Conservation (phyloP, 2,113 vertebrate genomes). For the Sinocyclocheilus rhinocerous region DNA sequence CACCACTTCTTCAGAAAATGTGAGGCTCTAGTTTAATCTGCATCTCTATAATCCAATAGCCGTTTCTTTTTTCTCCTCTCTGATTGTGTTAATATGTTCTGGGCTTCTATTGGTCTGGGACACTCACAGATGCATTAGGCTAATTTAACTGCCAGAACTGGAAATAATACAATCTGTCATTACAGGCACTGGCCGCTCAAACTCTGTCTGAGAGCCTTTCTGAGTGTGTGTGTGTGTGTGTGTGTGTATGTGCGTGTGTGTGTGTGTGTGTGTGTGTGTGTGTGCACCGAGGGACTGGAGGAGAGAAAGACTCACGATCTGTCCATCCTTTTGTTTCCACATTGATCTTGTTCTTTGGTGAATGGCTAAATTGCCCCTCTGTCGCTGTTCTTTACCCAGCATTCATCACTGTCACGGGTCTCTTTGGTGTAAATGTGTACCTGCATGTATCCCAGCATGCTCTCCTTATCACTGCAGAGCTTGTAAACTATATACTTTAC, state of each 20-base stretch:
- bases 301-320: conserved; percentile 11
- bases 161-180: conserved; percentile 55
- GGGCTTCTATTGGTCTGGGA: conserved; percentile 31
- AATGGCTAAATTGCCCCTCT: conserved; percentile 42
- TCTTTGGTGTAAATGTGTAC: conserved; percentile 4
- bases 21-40: conserved; percentile 30
- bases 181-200: conserved; percentile 18
- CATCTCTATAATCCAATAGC: conserved; percentile 15
- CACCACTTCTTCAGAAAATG: neutral
- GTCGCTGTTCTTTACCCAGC: conserved; percentile 43
- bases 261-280: neutral
- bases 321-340: conserved; percentile 40
- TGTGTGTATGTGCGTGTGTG: neutral
- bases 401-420: conserved; percentile 49
- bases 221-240: neutral
- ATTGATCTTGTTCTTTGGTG: conserved; percentile 46
- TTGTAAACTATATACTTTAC: neutral
- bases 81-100: conserved; percentile 47
- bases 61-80: neutral
- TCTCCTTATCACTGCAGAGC: neutral
- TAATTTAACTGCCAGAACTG: conserved; percentile 46
- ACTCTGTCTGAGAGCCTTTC: conserved; percentile 9
- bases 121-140: conserved; percentile 45
- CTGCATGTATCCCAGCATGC: neutral
- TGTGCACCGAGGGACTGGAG: conserved; percentile 25